phyloP scores from a whole-genome alignment of 2,888 invertebrate species.

The Orthosia gracilis region DNA sequence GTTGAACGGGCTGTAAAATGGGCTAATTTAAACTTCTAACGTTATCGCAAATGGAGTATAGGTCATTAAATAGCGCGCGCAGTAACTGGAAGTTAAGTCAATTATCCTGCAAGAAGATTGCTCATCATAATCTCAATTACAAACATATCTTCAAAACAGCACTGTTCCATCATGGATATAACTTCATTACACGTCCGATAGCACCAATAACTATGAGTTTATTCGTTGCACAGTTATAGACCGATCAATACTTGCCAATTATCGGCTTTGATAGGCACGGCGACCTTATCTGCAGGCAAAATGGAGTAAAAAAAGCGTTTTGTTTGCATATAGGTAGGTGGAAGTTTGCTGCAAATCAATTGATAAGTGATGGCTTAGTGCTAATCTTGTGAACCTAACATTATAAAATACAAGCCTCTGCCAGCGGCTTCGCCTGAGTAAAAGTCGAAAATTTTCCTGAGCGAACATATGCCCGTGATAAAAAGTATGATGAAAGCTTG shows the following conservation, averaged over 20 bases:
- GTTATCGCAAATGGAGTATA: too few relatives aligned
- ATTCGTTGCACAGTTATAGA: conserved; percentile 25
- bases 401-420: background rate
- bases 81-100: background rate
- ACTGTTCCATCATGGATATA: background rate
- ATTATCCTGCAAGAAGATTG: background rate
- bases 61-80: background rate
- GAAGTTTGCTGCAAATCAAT: conserved; percentile 20
- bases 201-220: background rate
- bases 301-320: conserved; percentile 19
- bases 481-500: too few relatives aligned
- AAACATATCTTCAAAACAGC: background rate
- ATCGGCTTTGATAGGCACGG: conserved; percentile 15
- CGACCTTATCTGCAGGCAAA: conserved; percentile 14
- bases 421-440: too few relatives aligned
- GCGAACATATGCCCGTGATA: too few relatives aligned
- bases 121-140: background rate
- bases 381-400: too few relatives aligned
- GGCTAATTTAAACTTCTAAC: too few relatives aligned
- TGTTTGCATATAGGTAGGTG: conserved; percentile 13
- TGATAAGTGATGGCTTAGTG: background rate
- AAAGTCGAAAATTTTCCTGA: too few relatives aligned
- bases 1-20: too few relatives aligned
- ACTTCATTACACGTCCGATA: background rate
- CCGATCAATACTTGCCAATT: conserved; percentile 41